Percentiles rank a stretch among this genome's conserved stretches.
Evolutionary conservation across 2,888 invertebrate species (phyloP).

Genomic region (Uloborus plumipes): DNA sequence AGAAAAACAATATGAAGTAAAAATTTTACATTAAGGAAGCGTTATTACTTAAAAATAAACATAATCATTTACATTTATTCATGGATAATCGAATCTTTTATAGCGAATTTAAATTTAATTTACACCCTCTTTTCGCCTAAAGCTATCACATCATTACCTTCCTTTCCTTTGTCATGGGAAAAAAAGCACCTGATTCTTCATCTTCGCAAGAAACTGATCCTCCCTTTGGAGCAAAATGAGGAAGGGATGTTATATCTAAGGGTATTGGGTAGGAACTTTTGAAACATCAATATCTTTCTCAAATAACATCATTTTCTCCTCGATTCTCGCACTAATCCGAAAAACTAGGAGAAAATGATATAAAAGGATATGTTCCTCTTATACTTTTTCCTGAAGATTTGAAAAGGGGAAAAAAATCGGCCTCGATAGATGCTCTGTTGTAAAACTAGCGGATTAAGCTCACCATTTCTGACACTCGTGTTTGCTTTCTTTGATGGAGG

Average conservation of each 20-base stretch:
- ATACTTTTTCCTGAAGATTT: too few species aligned
- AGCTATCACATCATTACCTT: neutral
- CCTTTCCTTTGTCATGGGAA: neutral
- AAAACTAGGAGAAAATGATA: slow-evolving; percentile 32
- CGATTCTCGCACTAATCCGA: slow-evolving; percentile 28
- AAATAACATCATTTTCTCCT: slow-evolving; percentile 51
- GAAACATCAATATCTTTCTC: neutral
- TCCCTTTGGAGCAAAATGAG: too few species aligned
- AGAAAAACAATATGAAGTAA: too few species aligned
- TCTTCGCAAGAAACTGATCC: neutral
- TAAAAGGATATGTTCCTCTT: neutral
- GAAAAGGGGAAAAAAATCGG: too few species aligned
- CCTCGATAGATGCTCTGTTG: too few species aligned
- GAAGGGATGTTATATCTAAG: too few species aligned
- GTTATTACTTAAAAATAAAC: neutral
- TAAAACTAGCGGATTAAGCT: too few species aligned
- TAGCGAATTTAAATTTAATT: too few species aligned
- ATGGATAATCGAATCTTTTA: neutral
- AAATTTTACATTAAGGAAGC: neutral
- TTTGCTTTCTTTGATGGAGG: too few species aligned
- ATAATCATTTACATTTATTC: neutral
- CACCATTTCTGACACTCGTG: too few species aligned
- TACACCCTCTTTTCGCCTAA: too few species aligned
- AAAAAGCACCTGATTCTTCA: neutral
- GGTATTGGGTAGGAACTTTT: too few species aligned